Conservation (phyloP, 2,797 vertebrate species). For the Halcyon leucocephala region DNA sequence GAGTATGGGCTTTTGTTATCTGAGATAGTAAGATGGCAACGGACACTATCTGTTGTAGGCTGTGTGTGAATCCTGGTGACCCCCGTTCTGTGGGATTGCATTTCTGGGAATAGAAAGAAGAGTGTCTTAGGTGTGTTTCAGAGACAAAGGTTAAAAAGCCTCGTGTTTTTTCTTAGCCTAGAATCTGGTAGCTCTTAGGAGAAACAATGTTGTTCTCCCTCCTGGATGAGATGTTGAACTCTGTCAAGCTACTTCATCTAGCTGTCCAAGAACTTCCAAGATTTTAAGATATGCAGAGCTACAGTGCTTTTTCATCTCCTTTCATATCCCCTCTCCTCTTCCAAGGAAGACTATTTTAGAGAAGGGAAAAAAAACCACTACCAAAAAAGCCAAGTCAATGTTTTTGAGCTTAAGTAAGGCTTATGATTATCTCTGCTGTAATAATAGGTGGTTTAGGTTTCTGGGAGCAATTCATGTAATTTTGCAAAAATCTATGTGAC, state of each 20-base stretch:
- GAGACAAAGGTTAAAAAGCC: background rate
- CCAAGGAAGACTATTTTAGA: background rate
- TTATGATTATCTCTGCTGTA: slow-evolving; percentile 17
- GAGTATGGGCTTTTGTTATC: background rate
- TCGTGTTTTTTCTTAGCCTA: background rate
- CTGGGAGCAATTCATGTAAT: background rate
- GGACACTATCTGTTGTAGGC: background rate
- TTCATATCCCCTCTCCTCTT: background rate
- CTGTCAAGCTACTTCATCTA: background rate
- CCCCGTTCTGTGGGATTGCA: background rate
- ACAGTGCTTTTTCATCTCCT: background rate
- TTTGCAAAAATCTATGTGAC: background rate
- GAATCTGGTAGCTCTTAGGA: background rate
- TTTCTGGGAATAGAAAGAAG: background rate
- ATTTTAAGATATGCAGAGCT: background rate
- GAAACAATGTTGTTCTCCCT: background rate
- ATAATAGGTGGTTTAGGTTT: background rate
- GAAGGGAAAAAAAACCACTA: background rate
- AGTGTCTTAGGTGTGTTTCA: background rate
- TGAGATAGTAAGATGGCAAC: too few relatives aligned
- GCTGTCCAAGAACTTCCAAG: background rate
- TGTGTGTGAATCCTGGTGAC: background rate
- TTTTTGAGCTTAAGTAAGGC: background rate
- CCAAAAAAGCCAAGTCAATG: background rate
- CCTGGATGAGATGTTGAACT: background rate